Evolutionary conservation across 2,888 invertebrate genomes (phyloP), one percentile per base, ranked within the genome.

Genomic region (Drosophila diplacantha): DNA sequence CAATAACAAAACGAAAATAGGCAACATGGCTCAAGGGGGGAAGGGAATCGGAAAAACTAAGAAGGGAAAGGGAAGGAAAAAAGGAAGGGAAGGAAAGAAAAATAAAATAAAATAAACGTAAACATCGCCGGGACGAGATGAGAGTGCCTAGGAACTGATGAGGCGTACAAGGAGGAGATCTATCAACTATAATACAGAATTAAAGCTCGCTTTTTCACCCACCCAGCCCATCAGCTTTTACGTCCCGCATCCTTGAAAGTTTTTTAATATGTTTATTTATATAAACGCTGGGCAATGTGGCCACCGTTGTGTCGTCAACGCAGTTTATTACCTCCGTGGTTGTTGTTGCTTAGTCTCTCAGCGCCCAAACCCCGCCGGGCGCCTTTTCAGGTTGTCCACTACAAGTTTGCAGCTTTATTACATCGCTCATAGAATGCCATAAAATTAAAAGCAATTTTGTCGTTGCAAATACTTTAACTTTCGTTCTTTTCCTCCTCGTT

Each of bases 261-360:
- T 81, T 75, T 75, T 74, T 79, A 79, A 79, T 81, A 81, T 71
- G 71, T 81, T 83, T 83, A 81, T 78, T 74, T 69, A 58, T 69
- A 64, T 56, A 61, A 61, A 31, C 62, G 46, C 44, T 34, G 32
- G 44, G 57, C 61, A 24, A 32, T 37, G 37, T 44, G 38, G 37
- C 53, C 59, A 68, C 38, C 62, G 47, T 38, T 55, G 47, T 18
- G 37, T 32, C 74, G 57, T 81, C 73, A 75, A 68, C 71, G 75
- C 62, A 71, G 73, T 72, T 80, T 72, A 70, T 80, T 67, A 59
- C 70, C 41, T 67, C 58, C 12, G n/a, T 34, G 43, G 51, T 46
- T 43, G 44, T 47, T 52, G 41, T 54, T 41, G 22, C 29, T 41
- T 54, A 20, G 35, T 35, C 9, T 12, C 16, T 14, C 41, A 4